Evolutionary conservation across 2,797 vertebrate genomes (phyloP), one percentile per base, ranked within the genome.

Genomic region (Kryptopterus vitreolus): DNA sequence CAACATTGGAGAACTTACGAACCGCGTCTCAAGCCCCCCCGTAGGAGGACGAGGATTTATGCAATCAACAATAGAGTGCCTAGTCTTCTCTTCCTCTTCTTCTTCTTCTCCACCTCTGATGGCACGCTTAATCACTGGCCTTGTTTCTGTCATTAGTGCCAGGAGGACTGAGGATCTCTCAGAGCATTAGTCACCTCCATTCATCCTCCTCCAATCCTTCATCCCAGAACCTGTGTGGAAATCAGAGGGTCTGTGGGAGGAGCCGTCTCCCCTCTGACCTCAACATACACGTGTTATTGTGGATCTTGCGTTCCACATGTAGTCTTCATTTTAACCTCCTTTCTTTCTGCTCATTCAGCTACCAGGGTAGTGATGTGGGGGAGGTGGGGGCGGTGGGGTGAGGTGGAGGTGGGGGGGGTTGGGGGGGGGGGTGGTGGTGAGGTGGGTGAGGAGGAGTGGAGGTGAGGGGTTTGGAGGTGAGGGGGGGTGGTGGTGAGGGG

Each of bases 181-280:
- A 79, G 73, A 80, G 70, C 77, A 66, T 85, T 84, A 74, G 61
- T 70, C 82, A 83, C 85, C 70, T 69, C 81, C 87, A 88, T 88
- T 87, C 90, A 89, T 77, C 61, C 62, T 74, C 70, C 69, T 52
- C 69, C 58, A 43, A 62, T 35, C 48, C 22, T 18, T 79, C 55
- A 69, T 46, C 74, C 59, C 63, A 58, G 46, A 35, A n/a, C 61
- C 71, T 53, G 58, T 46, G 48, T 73, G 71, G 24, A 77, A 46
- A 74, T 74, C 61, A 74, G 33, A 75, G 48, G 62, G 22, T 24
- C 18, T 8, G 55, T 61, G 35, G 73, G 58, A 69, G 65, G 52
- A 61, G 65, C 46, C 15, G 63, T 59, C 70, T 74, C 48, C n/a
- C n/a, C n/a, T n/a, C n/a, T n/a, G n/a, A n/a, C n/a, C n/a, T n/a